Evolutionary conservation across 2,113 vertebrate species (phyloP).

Genomic region (Salvator merianae): DNA sequence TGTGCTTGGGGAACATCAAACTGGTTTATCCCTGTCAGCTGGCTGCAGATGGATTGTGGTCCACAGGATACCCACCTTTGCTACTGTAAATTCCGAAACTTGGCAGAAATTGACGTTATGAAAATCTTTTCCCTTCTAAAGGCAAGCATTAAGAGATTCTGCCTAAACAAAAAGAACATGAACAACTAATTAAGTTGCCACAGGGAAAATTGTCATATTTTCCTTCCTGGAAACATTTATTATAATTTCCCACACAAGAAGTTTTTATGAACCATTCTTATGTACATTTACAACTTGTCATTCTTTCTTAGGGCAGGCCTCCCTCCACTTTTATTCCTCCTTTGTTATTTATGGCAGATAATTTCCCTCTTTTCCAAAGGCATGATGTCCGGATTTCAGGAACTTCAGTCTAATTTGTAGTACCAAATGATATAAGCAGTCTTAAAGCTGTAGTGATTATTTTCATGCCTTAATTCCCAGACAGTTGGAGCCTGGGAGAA

Average conservation of each 20-base stretch:
- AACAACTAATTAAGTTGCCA: slow-evolving; percentile 18
- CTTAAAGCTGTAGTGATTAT: slow-evolving; percentile 3
- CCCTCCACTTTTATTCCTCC: background rate
- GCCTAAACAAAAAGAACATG: background rate
- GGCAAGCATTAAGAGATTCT: background rate
- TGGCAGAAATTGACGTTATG: background rate
- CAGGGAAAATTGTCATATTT: background rate
- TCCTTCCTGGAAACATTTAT: background rate
- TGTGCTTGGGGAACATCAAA: too few species aligned
- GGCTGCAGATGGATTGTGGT: too few species aligned
- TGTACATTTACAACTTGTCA: slow-evolving; percentile 5
- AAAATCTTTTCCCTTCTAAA: background rate
- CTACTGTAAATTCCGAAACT: background rate
- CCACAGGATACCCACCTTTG: background rate
- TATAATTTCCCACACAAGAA: slow-evolving; percentile 1
- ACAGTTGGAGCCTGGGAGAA: background rate
- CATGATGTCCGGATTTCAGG: slow-evolving; percentile 2
- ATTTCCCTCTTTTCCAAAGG: background rate
- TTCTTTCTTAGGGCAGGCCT: slow-evolving; percentile 24
- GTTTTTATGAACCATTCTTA: background rate
- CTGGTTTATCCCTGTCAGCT: too few species aligned
- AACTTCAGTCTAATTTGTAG: slow-evolving; percentile 8
- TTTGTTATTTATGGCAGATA: slow-evolving; percentile 34
- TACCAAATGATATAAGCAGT: background rate
- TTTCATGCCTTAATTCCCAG: background rate